A percentile compares a stretch with the other conserved stretches of the same genome.
These are phyloP conservation scores for Scytalopus superciliaris DNA, from an alignment of 2,113 vertebrate genomes.

Conservation along the genomic window DNA sequence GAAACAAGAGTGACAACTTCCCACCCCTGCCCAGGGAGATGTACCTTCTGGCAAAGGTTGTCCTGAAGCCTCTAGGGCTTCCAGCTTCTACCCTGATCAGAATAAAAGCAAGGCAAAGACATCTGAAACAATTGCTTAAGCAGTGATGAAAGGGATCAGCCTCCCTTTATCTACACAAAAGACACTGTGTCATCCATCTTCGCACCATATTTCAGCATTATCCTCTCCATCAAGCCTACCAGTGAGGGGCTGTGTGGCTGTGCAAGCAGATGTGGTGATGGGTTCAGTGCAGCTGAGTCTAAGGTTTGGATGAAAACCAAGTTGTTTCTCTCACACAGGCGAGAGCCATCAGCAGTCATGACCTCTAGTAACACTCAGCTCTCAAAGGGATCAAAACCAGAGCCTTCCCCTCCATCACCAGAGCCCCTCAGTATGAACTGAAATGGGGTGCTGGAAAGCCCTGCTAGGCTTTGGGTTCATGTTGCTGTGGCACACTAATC, in stretches of 20 bases:
- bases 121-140: constrained; percentile 8
- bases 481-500: neutral
- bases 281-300: neutral
- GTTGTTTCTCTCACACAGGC: neutral
- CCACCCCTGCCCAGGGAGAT: neutral
- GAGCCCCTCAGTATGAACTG: neutral
- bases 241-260: neutral
- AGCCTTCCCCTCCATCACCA: neutral
- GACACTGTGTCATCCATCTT: constrained; percentile 33
- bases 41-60: neutral
- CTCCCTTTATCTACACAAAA: constrained; percentile 33
- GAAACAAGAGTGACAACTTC: neutral
- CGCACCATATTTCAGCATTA: constrained; percentile 29
- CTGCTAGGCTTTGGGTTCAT: neutral
- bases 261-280: constrained; percentile 8
- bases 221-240: neutral
- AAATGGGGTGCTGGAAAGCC: neutral
- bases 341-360: neutral
- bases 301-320: constrained; percentile 2
- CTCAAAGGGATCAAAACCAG: neutral
- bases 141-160: constrained; percentile 26
- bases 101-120: neutral
- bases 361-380: neutral
- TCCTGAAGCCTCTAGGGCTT: neutral
- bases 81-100: neutral